Percentiles rank a stretch among this genome's conserved stretches.
Conservation (phyloP, 2,888 invertebrate species). For the Cataglyphis livida region DNA sequence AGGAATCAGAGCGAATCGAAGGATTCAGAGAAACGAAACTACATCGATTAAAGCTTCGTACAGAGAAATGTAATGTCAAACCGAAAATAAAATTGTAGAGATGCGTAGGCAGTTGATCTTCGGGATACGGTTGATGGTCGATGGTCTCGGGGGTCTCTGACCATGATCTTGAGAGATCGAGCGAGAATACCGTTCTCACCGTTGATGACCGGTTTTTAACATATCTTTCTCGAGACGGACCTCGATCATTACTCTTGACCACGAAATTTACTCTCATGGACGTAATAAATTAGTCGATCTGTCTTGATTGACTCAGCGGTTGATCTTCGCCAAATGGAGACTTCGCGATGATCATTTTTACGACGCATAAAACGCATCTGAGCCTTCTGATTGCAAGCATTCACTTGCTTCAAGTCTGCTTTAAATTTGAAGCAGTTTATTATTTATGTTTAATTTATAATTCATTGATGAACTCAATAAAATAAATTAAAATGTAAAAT, state of each 20-base stretch:
- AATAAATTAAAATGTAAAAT: not conserved
- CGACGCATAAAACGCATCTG: not conserved
- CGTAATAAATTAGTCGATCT: constrained; percentile 26
- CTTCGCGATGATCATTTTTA: not conserved
- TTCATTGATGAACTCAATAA: not conserved
- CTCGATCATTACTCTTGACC: constrained; percentile 46
- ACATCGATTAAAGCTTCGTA: not conserved
- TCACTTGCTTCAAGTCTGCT: not conserved
- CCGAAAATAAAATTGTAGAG: constrained; percentile 19
- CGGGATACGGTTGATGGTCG: constrained; percentile 61
- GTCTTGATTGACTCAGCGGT: not conserved
- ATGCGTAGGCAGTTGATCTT: constrained; percentile 21
- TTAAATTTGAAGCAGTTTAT: too few relatives aligned
- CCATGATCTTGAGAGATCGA: constrained; percentile 81
- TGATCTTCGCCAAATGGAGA: not conserved
- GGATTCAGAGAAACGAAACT: not conserved
- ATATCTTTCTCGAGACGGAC: constrained; percentile 59
- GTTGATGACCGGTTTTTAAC: constrained; percentile 82
- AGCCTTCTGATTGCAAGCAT: not conserved
- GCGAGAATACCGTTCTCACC: constrained; percentile 74
- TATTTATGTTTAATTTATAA: not conserved
- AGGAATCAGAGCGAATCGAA: not conserved
- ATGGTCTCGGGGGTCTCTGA: constrained; percentile 63
- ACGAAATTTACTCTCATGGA: constrained; percentile 33
- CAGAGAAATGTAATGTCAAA: not conserved